Base-by-base conservation (phyloP, 1,140 invertebrate genomes). In the Drosophila triauraria region DNA sequence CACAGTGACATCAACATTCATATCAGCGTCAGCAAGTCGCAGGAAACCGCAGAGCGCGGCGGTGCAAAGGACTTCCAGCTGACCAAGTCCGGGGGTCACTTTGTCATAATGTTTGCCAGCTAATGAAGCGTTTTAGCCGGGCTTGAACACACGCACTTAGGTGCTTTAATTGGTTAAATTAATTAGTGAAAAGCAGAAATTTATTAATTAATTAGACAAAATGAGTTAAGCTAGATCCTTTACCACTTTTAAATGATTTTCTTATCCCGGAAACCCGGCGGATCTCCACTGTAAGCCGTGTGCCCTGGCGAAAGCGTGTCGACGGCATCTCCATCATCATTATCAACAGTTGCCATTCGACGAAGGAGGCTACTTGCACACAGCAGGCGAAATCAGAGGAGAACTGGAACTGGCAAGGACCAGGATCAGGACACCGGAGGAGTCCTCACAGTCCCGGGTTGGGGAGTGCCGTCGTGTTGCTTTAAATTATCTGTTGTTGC, bases 311-410 rank as follows among this genome's bases (percentile, higher is more conserved):
- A 63, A 61, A 75, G 59, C 54, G 83, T 77, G 79, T 58, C 69
- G 80, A 68, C 75, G 59, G 57, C 71, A 68, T 63, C 76, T 80
- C 78, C 83, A 80, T 83, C 82, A 86, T 82, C 76, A 87, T 83
- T 86, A 86, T 87, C 80, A 87, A 82, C 84, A 80, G 76, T 87
- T 82, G 65, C 79, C 79, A 86, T 63, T 63, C 68, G 42, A 40
- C 23, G 20, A 20, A 38, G 35, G 12, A 38, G 51, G 48, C 82
- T 46, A 47, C 46, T 57, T 42, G 50, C 3, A 10, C 53, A 56
- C 70, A 67, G 47, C 38, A 32, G 62, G 60, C 27, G 23, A 20
- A 47, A 60, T 38, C 63, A 38, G 42, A 27, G 25, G 25, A 50
- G 67, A 50, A 53, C 23, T 32, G 59, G 59, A 27, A 6, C 25